Base-by-base conservation (phyloP, 2,113 vertebrate species). In the Galeopterus variegatus region DNA sequence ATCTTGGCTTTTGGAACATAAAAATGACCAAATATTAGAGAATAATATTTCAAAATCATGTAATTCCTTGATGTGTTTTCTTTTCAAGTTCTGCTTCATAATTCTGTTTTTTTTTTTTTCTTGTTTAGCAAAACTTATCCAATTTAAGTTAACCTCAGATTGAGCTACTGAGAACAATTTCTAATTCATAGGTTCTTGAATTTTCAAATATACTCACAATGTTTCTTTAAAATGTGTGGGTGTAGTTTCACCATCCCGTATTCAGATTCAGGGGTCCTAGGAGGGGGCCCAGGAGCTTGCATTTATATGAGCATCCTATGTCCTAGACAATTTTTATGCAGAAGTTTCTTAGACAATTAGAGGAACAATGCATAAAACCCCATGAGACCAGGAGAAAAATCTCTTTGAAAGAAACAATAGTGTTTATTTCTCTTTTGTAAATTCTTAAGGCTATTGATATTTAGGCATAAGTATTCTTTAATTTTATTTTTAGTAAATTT, bases 81-180 rank as follows among this genome's bases (percentile, higher is more conserved):
- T 85, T 91, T 93, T 48, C 73, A 83, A 70, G 81, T 80, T 95
- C 21, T 41, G 41, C 56, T 60, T 77, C 31, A 52, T 90, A 18
- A 6, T 84, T 58, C 33, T 91, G 19, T 12, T 23, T 70, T 56
- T 41, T 54, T 54, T 17, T 76, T 88, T 79, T 87, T 36, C 5
- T 83, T 81, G 62, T 50, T 85, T 82, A 48, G 67, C 5, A 80
- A 93, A 82, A 1, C 58, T 77, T 36, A 67, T 90, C 17, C 19
- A 56, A 58, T 11, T 76, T 64, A 85, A 81, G 26, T 36, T 67
- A 83, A 94, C 21, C 36, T 77, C 8, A 24, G 19, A 80, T 36
- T 85, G 14, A 73, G 18, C 21, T 83, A 72, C 45, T 31, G 15
- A 58, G 24, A 86, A 81, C 3, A 76, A 73, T 84, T 91, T 69